Evolutionary conservation across 2,797 vertebrate genomes (phyloP), one percentile per base, ranked within the genome.

Genomic region (Orientallactaga sibirica): DNA sequence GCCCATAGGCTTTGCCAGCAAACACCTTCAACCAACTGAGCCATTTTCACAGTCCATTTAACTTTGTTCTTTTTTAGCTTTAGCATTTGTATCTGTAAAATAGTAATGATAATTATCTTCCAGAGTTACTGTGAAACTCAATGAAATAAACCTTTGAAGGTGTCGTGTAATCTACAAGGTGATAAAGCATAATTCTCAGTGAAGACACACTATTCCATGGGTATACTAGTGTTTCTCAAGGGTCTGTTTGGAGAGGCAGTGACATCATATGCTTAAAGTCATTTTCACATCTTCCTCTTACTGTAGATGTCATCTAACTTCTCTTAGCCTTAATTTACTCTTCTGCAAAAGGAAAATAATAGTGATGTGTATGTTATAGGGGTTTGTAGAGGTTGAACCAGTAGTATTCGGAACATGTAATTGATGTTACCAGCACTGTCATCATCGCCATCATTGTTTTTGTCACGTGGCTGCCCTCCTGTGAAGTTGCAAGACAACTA

Each of bases 341-440:
- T 88, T 92, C 25, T 71, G 37, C 78, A 68, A 95, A 88, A 78
- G 85, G 25, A 82, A 41, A 88, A 58, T 94, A 76, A 80, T 41
- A 27, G 20, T 48, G 43, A 18, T 76, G 67, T 79, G 11, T 62
- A 24, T 84, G 37, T 84, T 10, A 61, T 22, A 76, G 75, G 55
- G 37, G 55, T 4, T 55, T 71, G 33, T 77, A 64, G 87, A 85
- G 78, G 94, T 78, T 88, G 73, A 88, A 55, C 2, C 8, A 87
- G 12, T 7, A 90, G 52, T 92, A 55, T 71, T 37, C 2, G 43
- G 41, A 67, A 68, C 41, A 83, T 83, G 83, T 29, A 71, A n/a
- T 70, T 70, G 33, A 84, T 85, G 48, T n/a, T 77, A 79, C 27
- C 10, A n/a, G 20, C 14, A 48, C 22, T 14, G 20, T 58, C n/a